Percentiles rank a stretch among this genome's conserved stretches.
Evolutionary conservation across 92 coral and sea anemone genomes (phyloP).

Genomic region (Porites cylindrica): DNA sequence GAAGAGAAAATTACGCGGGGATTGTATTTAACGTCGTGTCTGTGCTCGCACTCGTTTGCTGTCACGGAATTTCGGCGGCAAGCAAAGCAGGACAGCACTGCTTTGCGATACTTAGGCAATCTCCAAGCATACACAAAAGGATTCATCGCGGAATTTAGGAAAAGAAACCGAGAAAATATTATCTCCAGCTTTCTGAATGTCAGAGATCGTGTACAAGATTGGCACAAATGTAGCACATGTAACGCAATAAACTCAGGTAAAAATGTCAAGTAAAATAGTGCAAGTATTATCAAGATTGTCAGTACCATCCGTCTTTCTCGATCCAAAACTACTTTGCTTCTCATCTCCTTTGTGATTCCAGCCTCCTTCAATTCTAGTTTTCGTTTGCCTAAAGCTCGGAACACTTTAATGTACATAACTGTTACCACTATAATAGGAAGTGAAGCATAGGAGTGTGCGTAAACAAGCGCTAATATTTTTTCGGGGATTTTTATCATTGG

Average conservation of each 20-base stretch:
- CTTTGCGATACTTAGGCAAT: slow-evolving; percentile 51
- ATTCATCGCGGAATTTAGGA: slow-evolving; percentile 57
- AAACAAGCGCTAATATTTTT: slow-evolving; percentile 19
- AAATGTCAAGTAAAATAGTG: slow-evolving; percentile 48
- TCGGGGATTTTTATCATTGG: slow-evolving; percentile 50
- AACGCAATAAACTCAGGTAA: slow-evolving; percentile 54
- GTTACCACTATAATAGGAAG: slow-evolving; percentile 55
- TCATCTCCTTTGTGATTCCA: not conserved
- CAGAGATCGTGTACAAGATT: slow-evolving; percentile 14
- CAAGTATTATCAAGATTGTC: slow-evolving; percentile 47
- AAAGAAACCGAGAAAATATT: slow-evolving; percentile 37
- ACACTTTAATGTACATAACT: slow-evolving; percentile 49
- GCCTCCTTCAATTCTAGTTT: slow-evolving; percentile 22
- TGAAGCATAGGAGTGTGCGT: slow-evolving; percentile 61
- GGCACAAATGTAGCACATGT: slow-evolving; percentile 28
- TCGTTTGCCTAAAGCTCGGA: slow-evolving; percentile 35
- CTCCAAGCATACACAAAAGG: slow-evolving; percentile 53
- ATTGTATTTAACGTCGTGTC: too few relatives aligned
- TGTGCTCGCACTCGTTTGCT: too few relatives aligned
- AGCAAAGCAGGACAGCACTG: slow-evolving; percentile 16
- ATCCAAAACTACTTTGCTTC: not conserved
- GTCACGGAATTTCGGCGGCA: too few relatives aligned
- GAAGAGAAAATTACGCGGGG: too few relatives aligned
- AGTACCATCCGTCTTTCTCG: slow-evolving; percentile 50
- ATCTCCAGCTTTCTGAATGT: slow-evolving; percentile 22